Base-by-base conservation (phyloP, 1,140 invertebrate genomes). In the Drosophila jambulina region DNA sequence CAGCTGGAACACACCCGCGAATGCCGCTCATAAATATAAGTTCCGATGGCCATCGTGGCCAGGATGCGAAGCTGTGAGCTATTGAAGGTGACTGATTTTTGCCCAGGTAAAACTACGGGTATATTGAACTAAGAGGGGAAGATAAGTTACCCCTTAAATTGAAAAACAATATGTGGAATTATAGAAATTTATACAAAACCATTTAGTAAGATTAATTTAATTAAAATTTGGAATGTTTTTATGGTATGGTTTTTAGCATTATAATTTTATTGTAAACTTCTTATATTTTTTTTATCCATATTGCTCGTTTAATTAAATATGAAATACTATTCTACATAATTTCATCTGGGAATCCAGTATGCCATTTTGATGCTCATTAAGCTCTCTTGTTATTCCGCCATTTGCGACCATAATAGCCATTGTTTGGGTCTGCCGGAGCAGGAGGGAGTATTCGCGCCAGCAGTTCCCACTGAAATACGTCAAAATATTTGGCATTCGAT, bases 401-500 rank as follows among this genome's bases (percentile, higher is more conserved):
- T 90, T 88, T 88, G 84, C 36, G 84, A 70, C 77, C 64, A 83
- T 83, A 83, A 87, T 88, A 67, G 81, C 77, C 80, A 71, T 80
- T 75, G 60, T 82, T 57, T 78, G 69, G 45, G 29, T 49, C 36
- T 53, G 64, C 56, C 12, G 34, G 27, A 12, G 19, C 40, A 23
- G 21, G 62, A 51, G 25, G 19, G 6, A 27, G 23, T 34, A 25
- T 46, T 42, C 60, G 53, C 23, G 27, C 32, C 46, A 25, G 29
- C 42, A 40, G 53, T 29, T 49, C n/a, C 74, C 64, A 69, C 64
- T 68, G 85, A 90, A 85, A 90, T 85, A 91, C 85, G 78, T 90
- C 85, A 90, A 90, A 90, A 90, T 90, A 90, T 90, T 90, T 90
- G 85, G 81, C 86, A 85, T 90, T 90, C 85, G 85, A 90, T 90